phyloP scores from a whole-genome alignment of 1,140 invertebrate species.

The Liolophura sinensis region DNA sequence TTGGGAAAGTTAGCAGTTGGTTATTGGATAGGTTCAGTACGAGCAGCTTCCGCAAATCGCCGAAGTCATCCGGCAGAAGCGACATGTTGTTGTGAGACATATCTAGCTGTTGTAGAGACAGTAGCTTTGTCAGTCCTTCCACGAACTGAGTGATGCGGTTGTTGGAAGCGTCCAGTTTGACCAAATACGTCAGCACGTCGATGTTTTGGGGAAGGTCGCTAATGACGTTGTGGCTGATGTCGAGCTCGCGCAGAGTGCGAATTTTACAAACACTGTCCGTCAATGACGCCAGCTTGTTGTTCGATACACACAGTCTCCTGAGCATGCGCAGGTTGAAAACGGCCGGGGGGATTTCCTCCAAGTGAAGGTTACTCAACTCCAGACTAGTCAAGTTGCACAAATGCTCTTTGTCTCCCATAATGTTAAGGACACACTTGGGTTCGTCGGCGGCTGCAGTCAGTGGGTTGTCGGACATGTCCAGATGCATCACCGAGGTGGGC shows the following conservation, averaged over 20 bases:
- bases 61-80: conserved; percentile 48
- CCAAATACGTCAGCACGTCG: conserved; percentile 33
- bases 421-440: conserved; percentile 37
- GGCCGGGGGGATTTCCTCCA: conserved; percentile 48
- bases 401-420: conserved; percentile 50
- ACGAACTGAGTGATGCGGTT: conserved; percentile 38
- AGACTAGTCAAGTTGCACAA: conserved; percentile 41
- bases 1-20: conserved; percentile 45
- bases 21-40: conserved; percentile 48
- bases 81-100: conserved; percentile 45
- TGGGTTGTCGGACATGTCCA: conserved; percentile 49
- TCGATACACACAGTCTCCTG: conserved; percentile 41
- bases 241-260: conserved; percentile 33
- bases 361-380: conserved; percentile 38
- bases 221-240: conserved; percentile 39
- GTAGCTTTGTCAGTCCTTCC: conserved; percentile 30
- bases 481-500: conserved; percentile 42
- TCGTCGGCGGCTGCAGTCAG: conserved; percentile 41
- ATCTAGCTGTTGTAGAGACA: conserved; percentile 40
- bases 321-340: conserved; percentile 46
- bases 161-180: conserved; percentile 30
- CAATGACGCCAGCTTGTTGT: conserved; percentile 40
- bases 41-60: conserved; percentile 42
- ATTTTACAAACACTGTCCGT: conserved; percentile 44
- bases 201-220: conserved; percentile 36